These are phyloP conservation scores for Phallusia fumigata DNA, from an alignment of 23 tunicate species.

Conservation along the genomic window DNA sequence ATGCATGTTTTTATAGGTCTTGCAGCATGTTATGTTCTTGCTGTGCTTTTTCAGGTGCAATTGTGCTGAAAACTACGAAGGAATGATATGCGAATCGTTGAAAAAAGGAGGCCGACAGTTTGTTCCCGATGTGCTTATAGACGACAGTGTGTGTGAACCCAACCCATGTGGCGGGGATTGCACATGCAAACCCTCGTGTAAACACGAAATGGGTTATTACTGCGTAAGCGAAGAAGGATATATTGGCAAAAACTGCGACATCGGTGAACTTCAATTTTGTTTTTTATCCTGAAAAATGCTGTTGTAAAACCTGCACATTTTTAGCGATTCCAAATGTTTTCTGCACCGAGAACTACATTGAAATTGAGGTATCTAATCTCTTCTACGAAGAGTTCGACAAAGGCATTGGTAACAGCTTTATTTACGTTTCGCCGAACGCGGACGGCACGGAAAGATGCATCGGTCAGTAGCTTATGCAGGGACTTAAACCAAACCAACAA, in stretches of 20 bases:
- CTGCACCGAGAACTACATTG: constrained; percentile 25
- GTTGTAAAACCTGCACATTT: too few relatives aligned
- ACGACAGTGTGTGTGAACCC: background rate
- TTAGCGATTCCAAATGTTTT: constrained; percentile 29
- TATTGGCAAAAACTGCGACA: constrained; percentile 37
- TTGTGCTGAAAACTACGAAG: too few relatives aligned
- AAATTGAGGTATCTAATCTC: constrained; percentile 1
- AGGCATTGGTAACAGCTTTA: constrained; percentile 32
- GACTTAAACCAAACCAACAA: background rate
- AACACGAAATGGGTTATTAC: constrained; percentile 39
- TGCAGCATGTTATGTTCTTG: too few relatives aligned
- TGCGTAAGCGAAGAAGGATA: constrained; percentile 34
- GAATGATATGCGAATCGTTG: background rate
- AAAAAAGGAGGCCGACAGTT: background rate
- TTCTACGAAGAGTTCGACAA: constrained; percentile 46
- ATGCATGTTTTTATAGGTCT: too few relatives aligned
- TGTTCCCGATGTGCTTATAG: background rate
- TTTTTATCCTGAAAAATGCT: background rate
- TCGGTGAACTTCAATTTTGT: constrained; percentile 18
- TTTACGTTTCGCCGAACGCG: constrained; percentile 19
- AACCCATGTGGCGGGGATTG: constrained; percentile 40
- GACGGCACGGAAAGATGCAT: background rate
- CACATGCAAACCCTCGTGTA: constrained; percentile 23
- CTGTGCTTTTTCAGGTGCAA: too few relatives aligned
- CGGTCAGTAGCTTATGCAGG: background rate